Base-by-base conservation (phyloP, 92 coral and sea anemone genomes). In the Zoanthus sociatus region DNA sequence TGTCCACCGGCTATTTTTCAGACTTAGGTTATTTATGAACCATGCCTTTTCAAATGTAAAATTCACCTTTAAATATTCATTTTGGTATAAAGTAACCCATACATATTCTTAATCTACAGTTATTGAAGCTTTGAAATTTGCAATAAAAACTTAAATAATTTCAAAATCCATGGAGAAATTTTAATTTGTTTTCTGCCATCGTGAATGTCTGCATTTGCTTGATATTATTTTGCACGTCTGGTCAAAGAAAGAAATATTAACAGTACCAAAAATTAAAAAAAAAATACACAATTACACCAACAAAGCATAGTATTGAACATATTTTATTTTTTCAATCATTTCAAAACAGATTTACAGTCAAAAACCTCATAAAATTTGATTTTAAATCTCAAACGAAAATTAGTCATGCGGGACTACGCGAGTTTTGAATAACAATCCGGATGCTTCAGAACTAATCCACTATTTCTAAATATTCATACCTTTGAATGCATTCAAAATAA, bases 241-340 rank as follows among this genome's bases (percentile, higher is more conserved):
- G 71, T 66, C 71, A 66, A 66, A 66, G 71, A 66, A 66, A 66
- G 15, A 66, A 15, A 66, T 66, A 66, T 14, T 66, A 16, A 16
- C 71, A 66, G 71, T 66, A 16, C 0, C 71, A 66, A 66, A 9
- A 66, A 66, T 66, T 66, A 26, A 1, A 64, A 64, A 14, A 14
- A 64, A 64, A 64, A 26, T 64, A 14, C 71, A 64, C 71, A 64
- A 64, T 64, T 64, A 64, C 71, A 64, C 11, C 71, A 66, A 66
- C 71, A 9, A 66, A 66, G 11, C 11, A 56, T 9, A 14, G 30
- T 66, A 66, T 9, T 66, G 17, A 66, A 66, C 17, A 64, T 66
- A 66, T 66, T 66, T 66, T 66, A 66, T 66, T 66, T 66, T 66
- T 15, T 16, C 71, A 66, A 66, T 16, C 71, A 66, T 66, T 66